Base-by-base conservation (phyloP, 2,113 vertebrate species). In the Chaenogobius annularis region DNA sequence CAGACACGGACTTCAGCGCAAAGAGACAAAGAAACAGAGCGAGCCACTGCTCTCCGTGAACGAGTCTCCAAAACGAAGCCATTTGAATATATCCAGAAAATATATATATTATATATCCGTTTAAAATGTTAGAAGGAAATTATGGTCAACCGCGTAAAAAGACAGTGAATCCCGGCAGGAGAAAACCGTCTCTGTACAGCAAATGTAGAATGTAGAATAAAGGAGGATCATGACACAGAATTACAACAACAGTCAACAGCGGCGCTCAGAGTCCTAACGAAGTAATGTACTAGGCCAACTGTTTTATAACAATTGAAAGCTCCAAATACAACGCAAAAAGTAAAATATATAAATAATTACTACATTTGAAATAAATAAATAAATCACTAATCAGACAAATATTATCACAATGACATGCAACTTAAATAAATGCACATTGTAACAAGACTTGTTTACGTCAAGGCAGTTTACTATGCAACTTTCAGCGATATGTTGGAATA, bases 241-340 rank as follows among this genome's bases (percentile, higher is more conserved):
- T 59, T 17, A 82, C 78, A 85, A 65, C 47, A 74, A 82, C 85
- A 68, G 74, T 68, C 91, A 90, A 91, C 79, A 92, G 92, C 91
- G 91, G 83, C 91, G 69, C 92, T 88, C 70, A 82, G 85, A 92
- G 90, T 55, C 69, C 48, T 52, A 69, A 4, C 9, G 52, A 0
- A 62, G 79, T 70, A 69, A 78, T 31, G 20, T 64, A 31, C 26
- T 4, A 2, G 26, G 26, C 4, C 26, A n/a, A n/a, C 26, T 2
- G 26, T 31, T 4, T 31, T 31, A 31, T 31, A n/a, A n/a, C n/a
- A n/a, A n/a, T n/a, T n/a, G n/a, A n/a, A n/a, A n/a, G n/a, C n/a
- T n/a, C n/a, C n/a, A n/a, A n/a, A n/a, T n/a, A n/a, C n/a, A n/a
- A n/a, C n/a, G n/a, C n/a, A n/a, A n/a, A n/a, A n/a, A n/a, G n/a